phyloP scores from a whole-genome alignment of 2,113 vertebrate genomes.

The Microcebus griseorufus region DNA sequence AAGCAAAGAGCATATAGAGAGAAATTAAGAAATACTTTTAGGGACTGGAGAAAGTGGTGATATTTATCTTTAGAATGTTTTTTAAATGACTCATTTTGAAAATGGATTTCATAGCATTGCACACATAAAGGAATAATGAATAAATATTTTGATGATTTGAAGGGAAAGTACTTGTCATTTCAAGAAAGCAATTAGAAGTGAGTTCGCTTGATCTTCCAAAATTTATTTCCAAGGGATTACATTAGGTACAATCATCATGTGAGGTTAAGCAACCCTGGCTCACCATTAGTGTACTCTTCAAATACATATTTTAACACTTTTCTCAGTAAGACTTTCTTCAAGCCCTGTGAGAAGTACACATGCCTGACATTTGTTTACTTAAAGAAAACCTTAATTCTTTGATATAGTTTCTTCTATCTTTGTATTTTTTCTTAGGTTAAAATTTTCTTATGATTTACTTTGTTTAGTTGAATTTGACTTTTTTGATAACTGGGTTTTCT shows the following conservation, averaged over 20 bases:
- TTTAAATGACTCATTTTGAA: conserved; percentile 8
- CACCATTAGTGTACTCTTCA: conserved; percentile 69
- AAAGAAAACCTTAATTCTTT: background rate
- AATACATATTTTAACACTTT: conserved; percentile 70
- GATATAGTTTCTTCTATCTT: background rate
- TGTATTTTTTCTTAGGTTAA: background rate
- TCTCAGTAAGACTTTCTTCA: conserved; percentile 42
- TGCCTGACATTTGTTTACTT: conserved; percentile 44
- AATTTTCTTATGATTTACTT: conserved; percentile 15
- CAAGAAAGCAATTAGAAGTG: conserved; percentile 5
- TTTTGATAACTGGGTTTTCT: background rate
- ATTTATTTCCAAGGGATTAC: conserved; percentile 71
- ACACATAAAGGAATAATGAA: background rate
- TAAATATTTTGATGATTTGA: background rate
- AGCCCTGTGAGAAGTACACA: background rate
- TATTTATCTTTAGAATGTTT: background rate
- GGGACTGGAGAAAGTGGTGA: background rate
- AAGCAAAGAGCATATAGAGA: background rate
- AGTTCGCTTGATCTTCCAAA: conserved; percentile 62
- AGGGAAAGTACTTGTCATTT: background rate
- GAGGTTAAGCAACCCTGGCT: conserved; percentile 68
- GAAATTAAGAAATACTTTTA: background rate
- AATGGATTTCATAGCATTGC: background rate
- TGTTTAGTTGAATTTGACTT: background rate
- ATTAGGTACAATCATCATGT: conserved; percentile 65